These are phyloP conservation scores for Helogale parvula DNA, from an alignment of 2,113 vertebrate species.

Conservation along the genomic window DNA sequence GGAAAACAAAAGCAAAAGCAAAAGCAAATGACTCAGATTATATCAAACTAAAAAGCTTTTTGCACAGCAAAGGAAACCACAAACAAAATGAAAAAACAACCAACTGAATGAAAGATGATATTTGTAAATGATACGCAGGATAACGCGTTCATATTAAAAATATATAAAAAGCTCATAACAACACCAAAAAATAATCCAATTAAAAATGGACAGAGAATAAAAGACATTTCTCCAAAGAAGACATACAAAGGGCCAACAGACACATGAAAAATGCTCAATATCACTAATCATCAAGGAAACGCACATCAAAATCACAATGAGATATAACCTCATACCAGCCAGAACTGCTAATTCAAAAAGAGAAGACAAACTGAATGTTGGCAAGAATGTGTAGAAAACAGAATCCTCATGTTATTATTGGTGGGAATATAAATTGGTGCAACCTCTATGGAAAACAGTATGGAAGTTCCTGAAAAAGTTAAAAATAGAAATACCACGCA, in stretches of 20 bases:
- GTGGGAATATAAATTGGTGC: background rate
- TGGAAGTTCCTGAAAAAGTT: background rate
- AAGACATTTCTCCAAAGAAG: background rate
- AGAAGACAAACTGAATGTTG: background rate
- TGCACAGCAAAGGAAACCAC: background rate
- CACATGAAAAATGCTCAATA: background rate
- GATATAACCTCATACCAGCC: background rate
- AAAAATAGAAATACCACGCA: background rate
- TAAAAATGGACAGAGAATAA: background rate
- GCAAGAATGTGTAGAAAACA: background rate
- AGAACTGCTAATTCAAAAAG: background rate
- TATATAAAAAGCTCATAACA: background rate
- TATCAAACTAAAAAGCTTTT: background rate
- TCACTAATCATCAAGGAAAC: background rate
- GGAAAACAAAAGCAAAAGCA: background rate
- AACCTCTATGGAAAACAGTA: background rate
- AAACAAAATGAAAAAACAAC: background rate
- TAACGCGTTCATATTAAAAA: background rate
- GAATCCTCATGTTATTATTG: background rate
- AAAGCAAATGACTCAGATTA: background rate
- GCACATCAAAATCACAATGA: background rate
- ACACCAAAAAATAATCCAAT: background rate
- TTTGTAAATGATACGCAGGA: background rate
- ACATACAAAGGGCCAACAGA: background rate
- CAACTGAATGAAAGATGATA: background rate